Base-by-base conservation (phyloP, 1,140 invertebrate genomes). In the Cardiocondyla obscurior region DNA sequence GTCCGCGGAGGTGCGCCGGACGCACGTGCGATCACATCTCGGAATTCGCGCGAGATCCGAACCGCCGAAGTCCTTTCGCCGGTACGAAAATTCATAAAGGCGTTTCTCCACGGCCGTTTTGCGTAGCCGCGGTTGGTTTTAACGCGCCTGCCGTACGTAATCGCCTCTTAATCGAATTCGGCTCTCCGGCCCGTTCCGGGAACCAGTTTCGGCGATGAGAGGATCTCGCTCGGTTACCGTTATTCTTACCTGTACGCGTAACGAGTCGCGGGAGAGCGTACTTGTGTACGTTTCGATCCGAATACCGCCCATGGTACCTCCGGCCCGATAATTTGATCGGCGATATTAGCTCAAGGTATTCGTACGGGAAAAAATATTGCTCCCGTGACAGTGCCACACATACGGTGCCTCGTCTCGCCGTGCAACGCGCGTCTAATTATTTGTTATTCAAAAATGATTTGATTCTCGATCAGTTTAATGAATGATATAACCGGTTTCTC, bases 191-290 rank as follows among this genome's bases (percentile, higher is more conserved):
- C n/a, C 73, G 70, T 62, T 28, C 69, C 14, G 14, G 69, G 81
- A 89, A 88, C 87, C 87, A 89, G 87, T 89, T 89, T 81, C 74
- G 70, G n/a, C 55, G 42, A 36, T 49, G 22, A 73, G 57, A 88
- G 72, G 83, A n/a, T n/a, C n/a, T 87, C 42, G 55, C 5, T 4
- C 10, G 55, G 55, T 89, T n/a, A 70, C 86, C 87, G 87, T 89
- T 89, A 89, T 83, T 82, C 87, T 87, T 89, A 77, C 65, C 49
- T 70, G 64, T 62, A 82, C 73, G 28, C 46, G 33, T 62, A n/a
- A 83, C 44, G 64, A 12, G n/a, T 70, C 72, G 69, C 82, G 46
- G 25, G n/a, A 39, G 30, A 67, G 65, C 64, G 74, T 55, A 76
- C 57, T 42, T 72, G 65, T 57, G 74, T 55, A 76, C 57, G 49